These are phyloP conservation scores for Carcina quercana DNA, from an alignment of 2,888 invertebrate genomes.

Conservation along the genomic window DNA sequence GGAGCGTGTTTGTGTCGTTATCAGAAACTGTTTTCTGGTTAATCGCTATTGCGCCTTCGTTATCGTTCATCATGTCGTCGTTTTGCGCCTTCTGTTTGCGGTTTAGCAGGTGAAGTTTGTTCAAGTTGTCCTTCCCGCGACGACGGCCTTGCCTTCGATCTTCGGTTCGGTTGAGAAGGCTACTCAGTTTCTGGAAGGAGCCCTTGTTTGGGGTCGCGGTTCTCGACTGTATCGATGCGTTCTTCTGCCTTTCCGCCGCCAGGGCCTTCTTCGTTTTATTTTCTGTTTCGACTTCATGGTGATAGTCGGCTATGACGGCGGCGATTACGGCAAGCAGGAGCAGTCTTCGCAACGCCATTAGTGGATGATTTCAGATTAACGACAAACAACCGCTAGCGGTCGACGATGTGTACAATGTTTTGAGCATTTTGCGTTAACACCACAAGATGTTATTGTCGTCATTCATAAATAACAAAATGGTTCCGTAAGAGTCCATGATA, in stretches of 20 bases:
- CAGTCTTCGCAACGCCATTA: conserved; percentile 58
- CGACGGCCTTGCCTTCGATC: conserved; percentile 28
- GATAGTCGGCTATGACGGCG: conserved; percentile 35
- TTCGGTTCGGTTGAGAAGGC: conserved; percentile 47
- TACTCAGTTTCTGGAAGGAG: conserved; percentile 43
- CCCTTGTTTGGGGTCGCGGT: conserved; percentile 47
- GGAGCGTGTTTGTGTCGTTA: conserved; percentile 41
- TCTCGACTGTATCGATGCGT: no score
- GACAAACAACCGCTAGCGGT: conserved; percentile 27
- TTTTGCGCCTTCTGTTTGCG: conserved; percentile 23
- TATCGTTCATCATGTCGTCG: conserved; percentile 55
- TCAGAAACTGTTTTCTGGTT: conserved; percentile 34
- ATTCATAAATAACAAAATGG: conserved; percentile 59
- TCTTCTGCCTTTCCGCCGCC: conserved; percentile 58
- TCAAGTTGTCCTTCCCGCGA: conserved; percentile 36
- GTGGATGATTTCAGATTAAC: conserved; percentile 29
- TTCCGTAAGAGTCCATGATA: conserved; percentile 15
- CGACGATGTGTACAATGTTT: conserved; percentile 8
- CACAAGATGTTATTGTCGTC: conserved; percentile 27
- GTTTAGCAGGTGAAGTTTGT: conserved; percentile 34
- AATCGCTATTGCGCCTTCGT: conserved; percentile 45
- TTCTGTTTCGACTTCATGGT: conserved; percentile 53
- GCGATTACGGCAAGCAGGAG: conserved; percentile 43
- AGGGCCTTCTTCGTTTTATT: conserved; percentile 55
- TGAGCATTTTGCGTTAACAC: conserved; percentile 35